A percentile compares a stretch with the other conserved stretches of the same genome.
Conservation (phyloP, 2,113 vertebrate species). For the Dicerorhinus sumatrensis region DNA sequence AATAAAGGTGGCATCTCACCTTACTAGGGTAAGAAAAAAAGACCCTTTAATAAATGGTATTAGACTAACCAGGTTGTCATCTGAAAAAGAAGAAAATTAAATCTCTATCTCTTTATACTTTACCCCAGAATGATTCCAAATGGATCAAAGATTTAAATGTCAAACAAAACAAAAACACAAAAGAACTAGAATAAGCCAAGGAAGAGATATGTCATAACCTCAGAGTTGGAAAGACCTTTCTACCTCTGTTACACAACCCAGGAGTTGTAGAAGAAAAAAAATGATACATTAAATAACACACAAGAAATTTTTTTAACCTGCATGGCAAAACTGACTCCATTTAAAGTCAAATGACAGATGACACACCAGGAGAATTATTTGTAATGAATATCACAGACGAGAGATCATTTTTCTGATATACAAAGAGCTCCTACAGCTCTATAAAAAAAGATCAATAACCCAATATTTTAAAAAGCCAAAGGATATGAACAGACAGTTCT, state of each 20-base stretch:
- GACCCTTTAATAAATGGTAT: neutral
- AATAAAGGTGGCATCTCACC: neutral
- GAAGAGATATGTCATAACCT: neutral
- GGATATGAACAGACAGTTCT: neutral
- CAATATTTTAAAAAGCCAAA: neutral
- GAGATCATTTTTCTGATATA: neutral
- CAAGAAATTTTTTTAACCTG: neutral
- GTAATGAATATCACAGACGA: neutral
- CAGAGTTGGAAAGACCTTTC: neutral
- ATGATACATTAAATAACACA: neutral
- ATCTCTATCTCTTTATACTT: neutral
- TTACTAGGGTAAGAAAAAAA: neutral
- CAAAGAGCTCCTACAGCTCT: neutral
- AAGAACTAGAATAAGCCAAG: neutral
- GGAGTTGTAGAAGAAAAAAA: neutral
- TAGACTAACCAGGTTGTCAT: neutral
- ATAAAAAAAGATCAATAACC: neutral
- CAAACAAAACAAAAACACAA: neutral
- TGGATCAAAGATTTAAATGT: neutral
- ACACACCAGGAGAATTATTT: neutral
- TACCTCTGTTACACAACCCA: neutral
- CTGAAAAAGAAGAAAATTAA: constrained; percentile 7
- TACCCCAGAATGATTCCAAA: neutral
- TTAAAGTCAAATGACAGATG: neutral
- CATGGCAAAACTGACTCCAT: neutral